Evolutionary conservation across 2,113 vertebrate species (phyloP).

Genomic region (Podiceps cristatus): DNA sequence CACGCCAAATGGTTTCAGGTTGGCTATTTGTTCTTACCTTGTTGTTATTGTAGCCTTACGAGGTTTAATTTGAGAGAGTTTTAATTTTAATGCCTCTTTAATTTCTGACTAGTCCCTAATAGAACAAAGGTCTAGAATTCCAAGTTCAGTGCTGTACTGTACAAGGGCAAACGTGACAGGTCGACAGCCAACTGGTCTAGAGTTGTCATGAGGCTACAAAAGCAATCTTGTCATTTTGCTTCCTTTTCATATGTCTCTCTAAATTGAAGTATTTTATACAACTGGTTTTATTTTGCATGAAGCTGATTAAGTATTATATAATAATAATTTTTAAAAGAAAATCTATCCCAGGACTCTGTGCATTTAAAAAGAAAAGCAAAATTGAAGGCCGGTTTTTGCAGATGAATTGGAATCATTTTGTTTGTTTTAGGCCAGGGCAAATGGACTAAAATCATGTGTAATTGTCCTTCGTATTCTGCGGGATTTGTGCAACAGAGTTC

Average conservation of each 20-base stretch:
- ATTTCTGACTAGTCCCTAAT: slow-evolving; percentile 56
- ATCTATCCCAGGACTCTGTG: slow-evolving; percentile 67
- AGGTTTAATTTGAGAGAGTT: slow-evolving; percentile 74
- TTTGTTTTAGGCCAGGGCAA: slow-evolving; percentile 96
- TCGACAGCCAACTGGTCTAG: slow-evolving; percentile 47
- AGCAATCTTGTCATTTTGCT: slow-evolving; percentile 80
- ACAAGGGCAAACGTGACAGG: slow-evolving; percentile 19
- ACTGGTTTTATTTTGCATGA: slow-evolving; percentile 76
- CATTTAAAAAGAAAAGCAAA: slow-evolving; percentile 67
- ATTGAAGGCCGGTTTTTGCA: slow-evolving; percentile 59
- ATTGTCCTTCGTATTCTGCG: slow-evolving; percentile 98
- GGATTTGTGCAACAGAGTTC: slow-evolving; percentile 97
- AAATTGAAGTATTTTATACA: slow-evolving; percentile 32
- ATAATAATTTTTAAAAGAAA: slow-evolving; percentile 40
- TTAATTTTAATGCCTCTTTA: slow-evolving; percentile 62
- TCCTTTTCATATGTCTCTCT: slow-evolving; percentile 64
- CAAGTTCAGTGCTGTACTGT: slow-evolving; percentile 28
- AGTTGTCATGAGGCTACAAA: slow-evolving; percentile 86
- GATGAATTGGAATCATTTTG: slow-evolving; percentile 76
- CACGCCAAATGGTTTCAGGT: slow-evolving; percentile 99
- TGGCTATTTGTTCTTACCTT: slow-evolving; percentile 92
- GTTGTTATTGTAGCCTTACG: slow-evolving; percentile 88
- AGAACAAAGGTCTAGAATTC: slow-evolving; percentile 44
- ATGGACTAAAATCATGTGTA: slow-evolving; percentile 98
- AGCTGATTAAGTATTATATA: slow-evolving; percentile 66